Conservation (phyloP, 2,888 invertebrate species). For the Epirrhoe alternata region DNA sequence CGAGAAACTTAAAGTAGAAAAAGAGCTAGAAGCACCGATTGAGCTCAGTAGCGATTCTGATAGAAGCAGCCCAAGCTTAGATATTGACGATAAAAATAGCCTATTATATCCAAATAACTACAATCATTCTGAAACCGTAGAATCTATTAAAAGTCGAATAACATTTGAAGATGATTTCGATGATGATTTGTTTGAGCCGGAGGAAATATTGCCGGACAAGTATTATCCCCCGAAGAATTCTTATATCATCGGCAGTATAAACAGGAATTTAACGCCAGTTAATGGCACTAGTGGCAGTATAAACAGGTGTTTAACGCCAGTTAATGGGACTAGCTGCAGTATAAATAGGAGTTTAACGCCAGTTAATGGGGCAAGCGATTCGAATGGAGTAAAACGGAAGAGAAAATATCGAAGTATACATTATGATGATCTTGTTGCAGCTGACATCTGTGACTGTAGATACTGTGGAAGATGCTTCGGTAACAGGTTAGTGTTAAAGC, state of each 20-base stretch:
- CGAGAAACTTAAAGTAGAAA: too few relatives aligned
- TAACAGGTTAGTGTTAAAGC: conserved; percentile 53
- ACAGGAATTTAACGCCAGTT: background rate
- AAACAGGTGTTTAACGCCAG: too few relatives aligned
- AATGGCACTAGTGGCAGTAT: too few relatives aligned
- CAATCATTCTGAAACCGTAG: background rate
- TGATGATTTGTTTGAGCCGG: conserved; percentile 20
- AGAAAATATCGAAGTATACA: conserved; percentile 45
- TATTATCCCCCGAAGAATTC: background rate
- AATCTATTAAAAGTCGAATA: conserved; percentile 10
- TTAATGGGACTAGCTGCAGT: too few relatives aligned
- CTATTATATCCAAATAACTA: background rate
- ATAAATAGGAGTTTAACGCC: too few relatives aligned
- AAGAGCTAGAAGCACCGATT: background rate
- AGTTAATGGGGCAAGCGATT: background rate
- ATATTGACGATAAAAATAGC: background rate
- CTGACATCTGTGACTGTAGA: conserved; percentile 50
- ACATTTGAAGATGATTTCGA: conserved; percentile 30
- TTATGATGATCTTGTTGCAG: conserved; percentile 51
- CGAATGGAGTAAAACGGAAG: background rate
- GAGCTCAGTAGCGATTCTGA: conserved; percentile 13
- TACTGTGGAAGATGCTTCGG: conserved; percentile 51
- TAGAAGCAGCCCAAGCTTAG: background rate
- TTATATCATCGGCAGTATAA: background rate
- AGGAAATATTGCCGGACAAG: conserved; percentile 18